phyloP scores from a whole-genome alignment of 2,113 vertebrate genomes.

The Chlorodrepanis virens region DNA sequence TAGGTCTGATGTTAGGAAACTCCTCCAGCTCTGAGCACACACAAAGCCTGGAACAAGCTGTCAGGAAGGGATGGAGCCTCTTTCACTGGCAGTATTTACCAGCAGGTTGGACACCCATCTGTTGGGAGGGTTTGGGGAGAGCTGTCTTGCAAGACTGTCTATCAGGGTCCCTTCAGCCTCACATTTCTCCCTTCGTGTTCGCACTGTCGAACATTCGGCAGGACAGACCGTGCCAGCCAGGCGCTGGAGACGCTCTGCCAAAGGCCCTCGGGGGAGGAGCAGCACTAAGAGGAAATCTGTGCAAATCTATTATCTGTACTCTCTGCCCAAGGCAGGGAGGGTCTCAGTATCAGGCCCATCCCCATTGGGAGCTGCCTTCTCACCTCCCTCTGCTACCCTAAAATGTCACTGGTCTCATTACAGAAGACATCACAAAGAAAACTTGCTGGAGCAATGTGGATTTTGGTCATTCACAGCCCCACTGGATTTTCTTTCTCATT shows the following conservation, averaged over 20 bases:
- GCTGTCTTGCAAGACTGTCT: constrained; percentile 11
- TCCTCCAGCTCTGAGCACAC: not conserved
- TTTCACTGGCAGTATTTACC: constrained; percentile 43
- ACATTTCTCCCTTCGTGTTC: not conserved
- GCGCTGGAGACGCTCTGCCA: constrained; percentile 19
- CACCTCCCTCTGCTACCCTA: not conserved
- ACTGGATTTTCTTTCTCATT: not conserved
- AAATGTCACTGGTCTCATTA: constrained; percentile 3
- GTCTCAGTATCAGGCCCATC: not conserved
- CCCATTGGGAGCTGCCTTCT: not conserved
- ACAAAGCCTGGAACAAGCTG: constrained; percentile 4
- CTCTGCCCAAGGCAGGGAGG: not conserved
- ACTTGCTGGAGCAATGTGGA: not conserved
- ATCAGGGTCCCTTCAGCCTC: constrained; percentile 41
- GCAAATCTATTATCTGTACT: not conserved
- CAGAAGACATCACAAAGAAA: not conserved
- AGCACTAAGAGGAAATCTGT: constrained; percentile 56
- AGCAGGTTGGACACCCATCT: constrained; percentile 62
- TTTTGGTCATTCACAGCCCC: not conserved
- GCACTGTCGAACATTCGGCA: not conserved
- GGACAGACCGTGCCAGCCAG: constrained; percentile 36
- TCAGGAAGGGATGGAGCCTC: not conserved
- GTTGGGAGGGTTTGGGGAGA: constrained; percentile 2
- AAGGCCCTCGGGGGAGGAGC: constrained; percentile 26
- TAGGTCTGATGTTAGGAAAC: constrained; percentile 31